Evolutionary conservation across 1,140 invertebrate species (phyloP).

Genomic region (Pogonus chalceus): DNA sequence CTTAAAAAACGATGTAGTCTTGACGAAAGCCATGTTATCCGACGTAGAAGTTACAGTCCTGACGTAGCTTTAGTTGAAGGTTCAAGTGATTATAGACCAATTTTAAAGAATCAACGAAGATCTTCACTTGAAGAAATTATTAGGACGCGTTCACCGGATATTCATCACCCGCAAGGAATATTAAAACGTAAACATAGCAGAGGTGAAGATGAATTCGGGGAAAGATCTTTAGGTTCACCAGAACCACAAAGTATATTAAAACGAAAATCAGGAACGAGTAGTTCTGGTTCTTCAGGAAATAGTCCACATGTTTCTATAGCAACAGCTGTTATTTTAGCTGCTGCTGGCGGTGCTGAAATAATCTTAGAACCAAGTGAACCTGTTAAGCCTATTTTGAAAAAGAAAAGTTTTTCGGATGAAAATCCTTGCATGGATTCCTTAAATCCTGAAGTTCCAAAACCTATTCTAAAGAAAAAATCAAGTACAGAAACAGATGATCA

Average conservation of each 20-base stretch:
- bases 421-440: constrained; percentile 35
- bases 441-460: constrained; percentile 47
- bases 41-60: constrained; percentile 55
- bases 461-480: constrained; percentile 76
- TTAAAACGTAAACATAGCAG: constrained; percentile 55
- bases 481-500: constrained; percentile 68
- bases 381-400: constrained; percentile 71
- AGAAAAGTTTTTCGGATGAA: constrained; percentile 56
- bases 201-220: constrained; percentile 44
- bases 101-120: constrained; percentile 55
- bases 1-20: constrained; percentile 69
- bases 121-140: constrained; percentile 59
- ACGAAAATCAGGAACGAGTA: constrained; percentile 46
- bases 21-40: constrained; percentile 62
- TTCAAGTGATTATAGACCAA: constrained; percentile 46
- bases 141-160: constrained; percentile 42
- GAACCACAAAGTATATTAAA: constrained; percentile 69
- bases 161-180: constrained; percentile 51
- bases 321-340: constrained; percentile 55
- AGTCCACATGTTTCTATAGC: constrained; percentile 58
- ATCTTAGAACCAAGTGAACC: constrained; percentile 46
- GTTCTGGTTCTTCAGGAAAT: constrained; percentile 45
- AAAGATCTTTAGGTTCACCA: constrained; percentile 44
- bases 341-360: constrained; percentile 46
- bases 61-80: constrained; percentile 49